Conservation (phyloP, 2,113 vertebrate species). For the Stomatorhinus ivindoensis region DNA sequence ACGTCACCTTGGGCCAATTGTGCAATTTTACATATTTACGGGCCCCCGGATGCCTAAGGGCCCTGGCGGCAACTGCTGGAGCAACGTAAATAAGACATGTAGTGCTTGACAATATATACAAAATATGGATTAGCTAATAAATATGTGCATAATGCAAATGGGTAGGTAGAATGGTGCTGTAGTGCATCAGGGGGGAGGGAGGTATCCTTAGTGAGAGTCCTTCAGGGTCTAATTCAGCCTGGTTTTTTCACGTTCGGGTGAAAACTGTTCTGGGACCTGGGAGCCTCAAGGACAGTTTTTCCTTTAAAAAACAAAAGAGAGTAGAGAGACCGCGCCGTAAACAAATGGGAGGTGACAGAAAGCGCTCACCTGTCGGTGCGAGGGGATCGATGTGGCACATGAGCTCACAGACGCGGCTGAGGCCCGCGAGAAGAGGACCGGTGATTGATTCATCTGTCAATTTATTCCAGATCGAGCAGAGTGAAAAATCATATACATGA, state of each 20-base stretch:
- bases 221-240: neutral
- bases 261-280: neutral
- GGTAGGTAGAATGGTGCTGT: neutral
- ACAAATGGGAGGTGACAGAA: neutral
- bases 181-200: neutral
- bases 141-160: neutral
- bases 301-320: neutral
- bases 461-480: neutral
- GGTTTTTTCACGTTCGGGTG: neutral
- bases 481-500: neutral
- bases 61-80: neutral
- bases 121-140: neutral
- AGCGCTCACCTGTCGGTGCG: neutral
- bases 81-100: neutral
- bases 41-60: neutral
- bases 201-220: neutral
- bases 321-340: neutral
- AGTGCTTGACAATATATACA: neutral
- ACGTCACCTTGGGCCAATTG: neutral
- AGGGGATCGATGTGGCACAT: neutral
- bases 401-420: neutral
- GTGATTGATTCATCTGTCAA: constrained; percentile 4
- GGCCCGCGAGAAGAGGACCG: neutral
- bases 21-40: neutral
- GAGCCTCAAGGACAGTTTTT: neutral